phyloP scores from a whole-genome alignment of 2,888 invertebrate species.

The Cynaeus angustus region DNA sequence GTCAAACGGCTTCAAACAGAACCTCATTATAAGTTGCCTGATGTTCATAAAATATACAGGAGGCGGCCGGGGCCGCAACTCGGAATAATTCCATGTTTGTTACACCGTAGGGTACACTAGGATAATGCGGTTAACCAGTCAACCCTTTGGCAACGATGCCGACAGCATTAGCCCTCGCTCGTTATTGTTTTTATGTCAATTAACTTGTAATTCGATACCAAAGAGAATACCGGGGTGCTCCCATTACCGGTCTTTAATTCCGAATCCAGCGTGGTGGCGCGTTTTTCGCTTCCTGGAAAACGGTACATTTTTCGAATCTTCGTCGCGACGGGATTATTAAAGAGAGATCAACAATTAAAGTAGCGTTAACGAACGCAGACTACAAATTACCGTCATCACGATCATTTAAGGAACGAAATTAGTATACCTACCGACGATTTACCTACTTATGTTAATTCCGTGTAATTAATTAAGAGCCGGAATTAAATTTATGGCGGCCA shows the following conservation, averaged over 20 bases:
- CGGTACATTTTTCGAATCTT: neutral
- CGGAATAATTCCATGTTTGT: constrained; percentile 65
- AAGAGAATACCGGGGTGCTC: constrained; percentile 63
- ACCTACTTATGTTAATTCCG: constrained; percentile 48
- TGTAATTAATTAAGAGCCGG: constrained; percentile 41
- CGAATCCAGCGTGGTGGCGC: neutral
- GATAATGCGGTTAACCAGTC: constrained; percentile 70
- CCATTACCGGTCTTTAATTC: constrained; percentile 62
- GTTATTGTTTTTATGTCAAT: constrained; percentile 58
- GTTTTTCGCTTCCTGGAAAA: neutral
- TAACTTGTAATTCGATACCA: constrained; percentile 65
- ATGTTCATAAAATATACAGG: constrained; percentile 72
- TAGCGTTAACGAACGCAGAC: constrained; percentile 28
- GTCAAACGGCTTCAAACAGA: constrained; percentile 71
- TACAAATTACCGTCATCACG: constrained; percentile 40
- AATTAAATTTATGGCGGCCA: constrained; percentile 38
- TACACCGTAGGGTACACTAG: constrained; percentile 60
- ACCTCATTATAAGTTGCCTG: constrained; percentile 72
- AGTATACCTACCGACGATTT: constrained; percentile 36
- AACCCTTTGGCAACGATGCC: constrained; percentile 55
- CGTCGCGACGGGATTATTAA: constrained; percentile 18
- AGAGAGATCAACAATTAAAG: constrained; percentile 41
- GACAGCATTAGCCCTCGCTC: constrained; percentile 30
- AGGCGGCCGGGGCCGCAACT: constrained; percentile 60
- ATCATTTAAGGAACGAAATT: constrained; percentile 41